Percentiles rank a stretch among this genome's conserved stretches.
Evolutionary conservation across 2,113 vertebrate genomes (phyloP).

Genomic region (Megaceryle maxima): DNA sequence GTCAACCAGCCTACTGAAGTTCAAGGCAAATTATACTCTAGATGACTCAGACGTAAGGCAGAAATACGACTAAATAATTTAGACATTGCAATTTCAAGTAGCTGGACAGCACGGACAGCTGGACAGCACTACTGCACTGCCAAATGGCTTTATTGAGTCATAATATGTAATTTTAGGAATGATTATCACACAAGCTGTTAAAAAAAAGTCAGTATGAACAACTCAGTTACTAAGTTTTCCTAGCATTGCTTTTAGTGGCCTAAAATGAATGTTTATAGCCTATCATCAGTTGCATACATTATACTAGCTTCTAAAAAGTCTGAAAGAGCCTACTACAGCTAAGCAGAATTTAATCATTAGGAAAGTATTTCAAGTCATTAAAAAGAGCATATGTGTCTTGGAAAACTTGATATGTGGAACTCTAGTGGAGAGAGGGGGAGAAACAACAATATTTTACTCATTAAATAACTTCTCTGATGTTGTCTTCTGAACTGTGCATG

Average conservation of each 20-base stretch:
- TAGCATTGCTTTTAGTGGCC: background rate
- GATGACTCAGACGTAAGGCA: background rate
- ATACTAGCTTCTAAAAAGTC: background rate
- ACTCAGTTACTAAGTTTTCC: background rate
- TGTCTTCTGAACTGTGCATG: background rate
- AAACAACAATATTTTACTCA: conserved; percentile 56
- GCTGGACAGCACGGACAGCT: background rate
- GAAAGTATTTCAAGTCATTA: conserved; percentile 60
- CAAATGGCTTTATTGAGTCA: background rate
- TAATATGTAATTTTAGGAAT: background rate
- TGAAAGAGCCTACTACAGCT: background rate
- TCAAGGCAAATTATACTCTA: background rate
- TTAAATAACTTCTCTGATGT: conserved; percentile 40
- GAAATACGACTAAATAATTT: background rate
- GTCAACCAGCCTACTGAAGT: background rate
- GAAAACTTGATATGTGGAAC: conserved; percentile 50
- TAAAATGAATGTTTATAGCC: background rate
- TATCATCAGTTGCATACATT: background rate
- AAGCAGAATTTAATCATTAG: conserved; percentile 47
- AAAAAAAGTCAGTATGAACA: background rate
- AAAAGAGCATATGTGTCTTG: conserved; percentile 20
- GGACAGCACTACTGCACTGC: background rate
- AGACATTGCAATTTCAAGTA: background rate
- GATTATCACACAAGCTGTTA: background rate
- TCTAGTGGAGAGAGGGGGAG: background rate